Percentiles rank a stretch among this genome's conserved stretches.
Evolutionary conservation across 2,797 vertebrate species (phyloP).

Genomic region (Xenentodon cancila): DNA sequence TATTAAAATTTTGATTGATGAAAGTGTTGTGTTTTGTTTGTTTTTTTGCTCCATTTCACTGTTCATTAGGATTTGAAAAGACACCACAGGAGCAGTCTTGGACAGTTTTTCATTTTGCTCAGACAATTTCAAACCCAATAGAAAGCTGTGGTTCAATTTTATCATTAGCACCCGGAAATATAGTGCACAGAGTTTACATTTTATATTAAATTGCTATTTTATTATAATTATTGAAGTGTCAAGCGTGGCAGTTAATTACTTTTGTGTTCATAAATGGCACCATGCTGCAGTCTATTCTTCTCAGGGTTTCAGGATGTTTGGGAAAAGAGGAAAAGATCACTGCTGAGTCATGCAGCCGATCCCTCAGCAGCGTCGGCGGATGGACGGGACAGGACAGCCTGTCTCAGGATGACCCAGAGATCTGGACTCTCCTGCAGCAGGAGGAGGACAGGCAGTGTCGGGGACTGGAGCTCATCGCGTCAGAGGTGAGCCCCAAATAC

Average conservation of each 20-base stretch:
- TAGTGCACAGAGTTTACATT: neutral
- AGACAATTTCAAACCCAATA: constrained; percentile 25
- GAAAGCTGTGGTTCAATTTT: constrained; percentile 13
- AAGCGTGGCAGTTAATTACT: neutral
- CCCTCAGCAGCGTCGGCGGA: constrained; percentile 23
- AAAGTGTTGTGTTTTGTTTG: constrained; percentile 54
- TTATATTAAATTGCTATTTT: constrained; percentile 4
- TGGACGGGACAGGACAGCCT: constrained; percentile 90
- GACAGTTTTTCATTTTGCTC: constrained; percentile 31
- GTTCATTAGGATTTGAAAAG: constrained; percentile 54
- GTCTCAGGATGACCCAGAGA: constrained; percentile 87
- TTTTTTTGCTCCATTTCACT: constrained; percentile 28
- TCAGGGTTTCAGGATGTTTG: constrained; percentile 39
- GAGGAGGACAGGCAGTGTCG: constrained; percentile 93
- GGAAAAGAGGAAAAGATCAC: constrained; percentile 33
- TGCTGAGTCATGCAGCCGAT: constrained; percentile 40
- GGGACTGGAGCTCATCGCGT: constrained; percentile 92
- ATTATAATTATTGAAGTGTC: neutral
- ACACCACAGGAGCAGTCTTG: constrained; percentile 57
- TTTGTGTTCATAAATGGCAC: neutral
- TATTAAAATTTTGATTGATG: constrained; percentile 66
- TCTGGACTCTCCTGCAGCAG: constrained; percentile 88
- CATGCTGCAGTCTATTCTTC: constrained; percentile 37
- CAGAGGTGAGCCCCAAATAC: constrained; percentile 83
- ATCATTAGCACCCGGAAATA: neutral